These are phyloP conservation scores for Macquaria ambigua DNA, from an alignment of 2,113 vertebrate species.

Conservation along the genomic window DNA sequence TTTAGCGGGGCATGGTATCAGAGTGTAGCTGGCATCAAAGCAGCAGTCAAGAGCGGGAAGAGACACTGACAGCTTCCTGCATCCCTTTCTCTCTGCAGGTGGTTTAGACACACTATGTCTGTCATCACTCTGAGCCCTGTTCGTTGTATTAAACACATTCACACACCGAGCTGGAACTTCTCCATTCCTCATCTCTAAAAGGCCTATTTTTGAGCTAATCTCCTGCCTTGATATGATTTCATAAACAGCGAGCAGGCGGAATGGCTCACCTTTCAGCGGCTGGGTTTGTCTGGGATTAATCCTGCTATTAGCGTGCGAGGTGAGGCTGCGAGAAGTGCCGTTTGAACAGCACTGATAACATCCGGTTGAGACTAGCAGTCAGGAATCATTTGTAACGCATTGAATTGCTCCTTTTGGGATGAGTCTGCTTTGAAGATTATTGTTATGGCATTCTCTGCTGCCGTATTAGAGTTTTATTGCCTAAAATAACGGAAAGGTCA, in stretches of 20 bases:
- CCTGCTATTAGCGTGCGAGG: conserved; percentile 52
- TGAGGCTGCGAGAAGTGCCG: conserved; percentile 27
- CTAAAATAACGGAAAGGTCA: conserved; percentile 28
- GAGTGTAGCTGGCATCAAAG: conserved; percentile 47
- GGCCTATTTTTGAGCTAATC: conserved; percentile 62
- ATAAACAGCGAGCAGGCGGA: conserved; percentile 40
- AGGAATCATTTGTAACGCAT: conserved; percentile 45
- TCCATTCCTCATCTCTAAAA: conserved; percentile 34
- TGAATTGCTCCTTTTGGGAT: conserved; percentile 40
- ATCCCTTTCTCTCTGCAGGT: conserved; percentile 49
- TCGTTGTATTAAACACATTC: conserved; percentile 35
- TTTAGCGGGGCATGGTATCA: conserved; percentile 35
- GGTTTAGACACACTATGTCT: conserved; percentile 36
- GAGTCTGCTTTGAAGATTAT: conserved; percentile 38
- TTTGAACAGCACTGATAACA: conserved; percentile 56
- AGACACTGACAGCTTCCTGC: conserved; percentile 46
- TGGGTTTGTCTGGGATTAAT: conserved; percentile 62
- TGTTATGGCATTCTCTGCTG: conserved; percentile 19
- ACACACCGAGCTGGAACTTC: conserved; percentile 35
- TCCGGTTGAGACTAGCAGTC: conserved; percentile 52
- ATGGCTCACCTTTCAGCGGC: conserved; percentile 50
- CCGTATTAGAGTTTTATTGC: conserved; percentile 28
- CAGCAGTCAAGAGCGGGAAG: conserved; percentile 31
- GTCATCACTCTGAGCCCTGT: conserved; percentile 28
- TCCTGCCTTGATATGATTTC: conserved; percentile 57